Evolutionary conservation across 2,113 vertebrate species (phyloP), one percentile per base, ranked within the genome.

Genomic region (Urocitellus parryii): DNA sequence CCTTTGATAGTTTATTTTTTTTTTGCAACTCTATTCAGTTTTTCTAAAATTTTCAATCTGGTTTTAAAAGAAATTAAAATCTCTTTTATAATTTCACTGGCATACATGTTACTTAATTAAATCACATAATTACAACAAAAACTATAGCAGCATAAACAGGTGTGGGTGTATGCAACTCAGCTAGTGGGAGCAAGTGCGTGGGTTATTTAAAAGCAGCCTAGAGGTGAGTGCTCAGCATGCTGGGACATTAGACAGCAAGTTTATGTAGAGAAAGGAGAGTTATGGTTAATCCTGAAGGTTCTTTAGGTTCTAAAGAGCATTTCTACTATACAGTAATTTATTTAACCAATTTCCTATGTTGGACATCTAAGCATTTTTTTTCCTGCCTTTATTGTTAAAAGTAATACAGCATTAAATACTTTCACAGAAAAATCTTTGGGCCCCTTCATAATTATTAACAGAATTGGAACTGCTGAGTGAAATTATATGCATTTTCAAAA

Each of bases 401-500:
- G 17, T 63, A 86, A 90, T 11, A 6, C 27, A 84, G 65, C n/a
- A 82, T 88, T 96, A 82, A 95, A n/a, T 85, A 73, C 89, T 81
- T n/a, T 39, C 5, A 22, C 32, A 63, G 65, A 85, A 51, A 96
- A 90, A 84, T 87, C 74, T 84, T 48, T 32, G 72, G 22, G 22
- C 22, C 73, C 76, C 88, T 91, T 95, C 37, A 48, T 76, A 70
- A 83, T 96, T 74, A 79, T 91, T 83, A 58, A 42, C 37, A 56
- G 91, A 89, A 79, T 76, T 93, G 61, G 45, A 89, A 67, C 12
- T 53, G 9, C 93, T 90, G 58, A 37, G 63, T 87, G 89, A 96
- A 97, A 96, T 95, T 92, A 93, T n/a, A 93, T 22, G 77, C 53
- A 18, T 95, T 84, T 96, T 74, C 61, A 81, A 95, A 95, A 51